These are phyloP conservation scores for Rhinichthys osculus DNA, from an alignment of 2,797 vertebrate species.

Conservation along the genomic window DNA sequence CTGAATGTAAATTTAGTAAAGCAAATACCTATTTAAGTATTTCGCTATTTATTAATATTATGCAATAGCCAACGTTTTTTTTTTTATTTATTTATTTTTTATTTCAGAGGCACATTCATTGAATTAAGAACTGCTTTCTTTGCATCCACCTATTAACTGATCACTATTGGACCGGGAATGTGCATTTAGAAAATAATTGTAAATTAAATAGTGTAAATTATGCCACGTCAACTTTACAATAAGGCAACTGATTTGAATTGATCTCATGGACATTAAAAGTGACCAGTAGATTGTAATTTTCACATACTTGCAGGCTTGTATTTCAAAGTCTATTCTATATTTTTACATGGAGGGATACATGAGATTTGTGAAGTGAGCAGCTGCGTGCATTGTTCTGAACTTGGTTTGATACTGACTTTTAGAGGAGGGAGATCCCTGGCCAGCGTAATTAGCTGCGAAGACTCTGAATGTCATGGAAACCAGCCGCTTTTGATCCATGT, in stretches of 20 bases:
- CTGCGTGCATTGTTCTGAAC: conserved; percentile 55
- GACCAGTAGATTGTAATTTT: background rate
- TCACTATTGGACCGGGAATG: background rate
- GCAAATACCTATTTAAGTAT: background rate
- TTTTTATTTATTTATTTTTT: no score
- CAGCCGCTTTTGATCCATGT: conserved; percentile 62
- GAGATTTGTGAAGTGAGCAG: conserved; percentile 46
- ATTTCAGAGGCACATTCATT: no score
- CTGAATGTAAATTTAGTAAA: background rate
- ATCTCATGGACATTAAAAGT: background rate
- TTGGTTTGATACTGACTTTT: conserved; percentile 51
- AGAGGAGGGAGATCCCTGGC: conserved; percentile 35
- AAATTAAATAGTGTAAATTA: background rate
- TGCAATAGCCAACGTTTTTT: background rate
- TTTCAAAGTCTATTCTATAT: background rate
- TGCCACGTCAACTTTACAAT: background rate
- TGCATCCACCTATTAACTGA: background rate
- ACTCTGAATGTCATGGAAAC: conserved; percentile 62
- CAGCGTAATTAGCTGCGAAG: conserved; percentile 63
- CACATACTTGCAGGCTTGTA: background rate
- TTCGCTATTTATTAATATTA: background rate
- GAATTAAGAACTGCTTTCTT: no score
- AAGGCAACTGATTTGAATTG: background rate
- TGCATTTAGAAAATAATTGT: background rate
- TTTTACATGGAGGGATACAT: conserved; percentile 31